Evolutionary conservation across 2,113 vertebrate genomes (phyloP), one percentile per base, ranked within the genome.

Genomic region (Oncorhynchus nerka): DNA sequence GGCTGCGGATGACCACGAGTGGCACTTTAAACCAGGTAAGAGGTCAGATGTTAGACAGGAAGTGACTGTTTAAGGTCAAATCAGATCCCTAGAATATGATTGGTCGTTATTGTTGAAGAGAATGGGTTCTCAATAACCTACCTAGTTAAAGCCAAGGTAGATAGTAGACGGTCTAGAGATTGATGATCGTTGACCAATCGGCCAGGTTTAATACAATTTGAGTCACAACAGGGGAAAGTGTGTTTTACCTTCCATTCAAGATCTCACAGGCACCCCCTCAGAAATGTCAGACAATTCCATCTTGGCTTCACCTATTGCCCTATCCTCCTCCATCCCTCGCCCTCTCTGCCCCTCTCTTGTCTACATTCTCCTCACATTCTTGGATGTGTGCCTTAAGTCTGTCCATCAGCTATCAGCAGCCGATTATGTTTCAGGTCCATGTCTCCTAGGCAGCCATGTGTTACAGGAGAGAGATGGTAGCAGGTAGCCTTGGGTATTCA

Each of bases 11-110:
- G 89, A 93, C 26, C 81, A 91, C 0, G 92, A 94, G 80, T 94
- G 93, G 93, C 92, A 94, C 79, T 94, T 94, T 80, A 90, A 94
- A 81, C 80, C 94, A 81, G 90, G 94, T 94, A 88, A 82, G 88
- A 62, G 72, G 26, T 70, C 71, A 57, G 8, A 39, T 74, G 7
- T 26, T 12, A 45, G 15, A 39, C 19, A 68, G 30, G 26, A 34
- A 68, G 70, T 9, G 78, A 70, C 28, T 24, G 3, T 19, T n/a
- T 64, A 45, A 72, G 81, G 69, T n/a, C 16, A 22, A 64, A 64
- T 64, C 24, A 64, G 24, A n/a, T 24, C 32, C 66, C 8, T 16
- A 22, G 28, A 15, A 34, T 11, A 59, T 55, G 15, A 55, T 55
- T 55, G 51, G 16, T 55, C 1, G 49, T 51, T 13, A 16, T 51